Conservation (phyloP, 1,140 invertebrate genomes). For the Pissodes strobi region DNA sequence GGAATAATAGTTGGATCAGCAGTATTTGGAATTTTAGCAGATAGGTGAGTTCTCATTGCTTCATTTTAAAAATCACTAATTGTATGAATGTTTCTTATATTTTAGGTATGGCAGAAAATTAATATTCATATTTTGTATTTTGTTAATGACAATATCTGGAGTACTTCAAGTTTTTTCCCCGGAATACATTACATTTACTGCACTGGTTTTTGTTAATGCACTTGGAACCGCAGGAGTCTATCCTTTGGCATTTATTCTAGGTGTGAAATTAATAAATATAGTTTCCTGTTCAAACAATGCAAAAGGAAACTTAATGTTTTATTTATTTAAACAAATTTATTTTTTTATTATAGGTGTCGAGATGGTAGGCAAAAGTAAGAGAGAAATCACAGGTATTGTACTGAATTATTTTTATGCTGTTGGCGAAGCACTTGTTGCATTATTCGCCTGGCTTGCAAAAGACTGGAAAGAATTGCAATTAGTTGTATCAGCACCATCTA, state of each 20-base stretch:
- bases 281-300: no score
- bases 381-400: conserved; percentile 67
- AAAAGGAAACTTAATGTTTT: no score
- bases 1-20: conserved; percentile 64
- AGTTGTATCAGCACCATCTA: conserved; percentile 61
- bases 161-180: conserved; percentile 60
- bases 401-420: conserved; percentile 70
- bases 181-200: conserved; percentile 61
- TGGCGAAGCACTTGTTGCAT: conserved; percentile 65
- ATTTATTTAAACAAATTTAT: neutral
- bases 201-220: conserved; percentile 64
- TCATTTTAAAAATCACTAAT: neutral
- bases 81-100: conserved; percentile 10
- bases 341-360: conserved; percentile 65
- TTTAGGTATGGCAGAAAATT: conserved; percentile 65
- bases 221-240: conserved; percentile 65
- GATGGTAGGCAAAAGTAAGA: conserved; percentile 65
- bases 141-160: conserved; percentile 63
- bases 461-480: conserved; percentile 67
- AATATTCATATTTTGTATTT: conserved; percentile 61
- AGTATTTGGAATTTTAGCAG: conserved; percentile 62
- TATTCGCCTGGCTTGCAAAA: conserved; percentile 62
- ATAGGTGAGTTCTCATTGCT: conserved; percentile 56
- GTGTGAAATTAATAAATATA: conserved; percentile 55
- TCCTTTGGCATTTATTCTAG: conserved; percentile 66